Evolutionary conservation across 2,797 vertebrate species (phyloP), one percentile per base, ranked within the genome.

Genomic region (Pygocentrus nattereri): DNA sequence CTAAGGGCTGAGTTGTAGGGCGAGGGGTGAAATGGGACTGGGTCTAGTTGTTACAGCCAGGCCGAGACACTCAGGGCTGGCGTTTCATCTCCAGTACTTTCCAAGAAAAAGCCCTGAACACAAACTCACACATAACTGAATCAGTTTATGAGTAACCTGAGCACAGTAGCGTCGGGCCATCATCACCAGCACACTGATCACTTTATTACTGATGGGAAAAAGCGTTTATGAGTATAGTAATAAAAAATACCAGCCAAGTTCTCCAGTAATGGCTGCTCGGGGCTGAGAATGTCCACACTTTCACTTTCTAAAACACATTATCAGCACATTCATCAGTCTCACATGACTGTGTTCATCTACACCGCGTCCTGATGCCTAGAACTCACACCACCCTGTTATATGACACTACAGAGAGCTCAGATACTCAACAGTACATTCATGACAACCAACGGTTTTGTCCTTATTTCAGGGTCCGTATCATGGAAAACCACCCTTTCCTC

Each of bases 61-160:
- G n/a, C n/a, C n/a, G 41, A 61, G 18, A 0, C 50, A 47, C 80
- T 47, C 11, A 23, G 56, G 4, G 61, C 74, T 80, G 74, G n/a
- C 38, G 11, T 67, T 6, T 19, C 4, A 31, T 64, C 16, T 34
- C 4, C 27, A 5, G 30, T 31, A 19, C 27, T 19, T 64, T 64
- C 15, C 44, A 25, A 52, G 8, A 47, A 25, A 41, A 21, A 10
- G 11, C 15, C 47, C 11, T 13, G 15, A 19, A 65, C 62, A 31
- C 41, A 6, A 8, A 19, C 18, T 10, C 34, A 13, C n/a, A 23
- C 38, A 21, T n/a, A 41, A 21, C 6, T 4, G 5, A n/a, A 3
- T 23, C n/a, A 27, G 68, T n/a, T 70, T 70, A 49, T 49, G 23
- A 69, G 19, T 69, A 70, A 70, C n/a, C 19, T 44, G 15, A 23